Base-by-base conservation (phyloP, 2,888 invertebrate species). In the Graphium colonna region DNA sequence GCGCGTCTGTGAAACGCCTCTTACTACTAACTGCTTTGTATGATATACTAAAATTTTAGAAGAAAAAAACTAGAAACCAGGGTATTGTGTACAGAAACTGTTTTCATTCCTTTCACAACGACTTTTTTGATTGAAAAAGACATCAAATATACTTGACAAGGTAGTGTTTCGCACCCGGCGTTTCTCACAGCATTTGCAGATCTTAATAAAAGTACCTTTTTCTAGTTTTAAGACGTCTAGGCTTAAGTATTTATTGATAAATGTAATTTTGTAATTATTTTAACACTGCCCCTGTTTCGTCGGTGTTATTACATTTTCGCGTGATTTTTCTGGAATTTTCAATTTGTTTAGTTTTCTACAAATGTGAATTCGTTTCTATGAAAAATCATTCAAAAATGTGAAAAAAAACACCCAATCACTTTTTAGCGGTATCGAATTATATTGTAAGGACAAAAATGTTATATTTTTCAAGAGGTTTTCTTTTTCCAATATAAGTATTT, bases 241-340 rank as follows among this genome's bases (percentile, higher is more conserved):
- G 38, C 33, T 38, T 88, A 88, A 88, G 88, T 89, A 89, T 89
- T 89, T 89, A 89, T 88, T 88, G 70, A 73, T 83, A 79, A 77
- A 64, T 74, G 69, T 79, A 79, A 75, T 76, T 71, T 73, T 81
- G 76, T 81, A 79, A 81, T 79, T 79, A 76, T 75, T 66, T 82
- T 80, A 77, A 79, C 69, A 74, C 70, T 79, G 74, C 69, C 71
- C 69, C 70, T 68, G 47, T 26, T 39, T 41, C 43, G 43, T 21
- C 18, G 8, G 52, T 31, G 43, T 28, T 28, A 16, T 18, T 18
- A 21, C 39, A 15, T 7, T 31, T 1, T 40, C 16, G 16, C 12
- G 26, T 16, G 48, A 40, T 28, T 40, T 40, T 40, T 28, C 31
- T 4, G 36, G 16, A 16, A 1, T 16, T 39, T 17, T 3, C 9